A percentile compares a stretch with the other conserved stretches of the same genome.
phyloP scores from a whole-genome alignment of 2,113 vertebrate species.

The Lycaon pictus region DNA sequence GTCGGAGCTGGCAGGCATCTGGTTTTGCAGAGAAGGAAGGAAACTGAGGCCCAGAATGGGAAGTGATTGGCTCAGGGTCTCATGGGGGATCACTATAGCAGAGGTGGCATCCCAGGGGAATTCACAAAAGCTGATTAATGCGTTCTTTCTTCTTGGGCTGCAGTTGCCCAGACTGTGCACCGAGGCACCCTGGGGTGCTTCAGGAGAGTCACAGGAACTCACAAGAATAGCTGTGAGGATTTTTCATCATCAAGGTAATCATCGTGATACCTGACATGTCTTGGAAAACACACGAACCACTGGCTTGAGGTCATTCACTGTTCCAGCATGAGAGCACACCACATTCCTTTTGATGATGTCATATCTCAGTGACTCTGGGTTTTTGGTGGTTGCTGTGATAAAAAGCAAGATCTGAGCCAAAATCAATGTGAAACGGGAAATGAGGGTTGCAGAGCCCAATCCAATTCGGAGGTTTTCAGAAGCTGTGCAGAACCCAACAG shows the following conservation, averaged over 20 bases:
- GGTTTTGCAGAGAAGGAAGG: not conserved
- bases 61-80: not conserved
- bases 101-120: not conserved
- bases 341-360: not conserved
- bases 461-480: not conserved
- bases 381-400: not conserved
- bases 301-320: not conserved
- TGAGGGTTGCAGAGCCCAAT: not conserved
- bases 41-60: not conserved
- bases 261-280: not conserved
- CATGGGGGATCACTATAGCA: not conserved
- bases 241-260: not conserved
- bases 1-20: not conserved
- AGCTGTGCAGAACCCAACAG: not conserved
- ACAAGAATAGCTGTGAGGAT: not conserved
- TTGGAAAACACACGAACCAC: accelerated
- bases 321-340: not conserved
- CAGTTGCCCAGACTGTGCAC: not conserved
- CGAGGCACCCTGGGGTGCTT: not conserved
- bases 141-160: no score
- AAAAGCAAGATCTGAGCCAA: not conserved
- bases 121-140: not conserved
- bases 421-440: not conserved
- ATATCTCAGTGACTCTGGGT: not conserved
- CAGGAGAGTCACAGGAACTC: accelerated